Conservation (phyloP, 2,113 vertebrate species). For the Amblyopsis rosae region DNA sequence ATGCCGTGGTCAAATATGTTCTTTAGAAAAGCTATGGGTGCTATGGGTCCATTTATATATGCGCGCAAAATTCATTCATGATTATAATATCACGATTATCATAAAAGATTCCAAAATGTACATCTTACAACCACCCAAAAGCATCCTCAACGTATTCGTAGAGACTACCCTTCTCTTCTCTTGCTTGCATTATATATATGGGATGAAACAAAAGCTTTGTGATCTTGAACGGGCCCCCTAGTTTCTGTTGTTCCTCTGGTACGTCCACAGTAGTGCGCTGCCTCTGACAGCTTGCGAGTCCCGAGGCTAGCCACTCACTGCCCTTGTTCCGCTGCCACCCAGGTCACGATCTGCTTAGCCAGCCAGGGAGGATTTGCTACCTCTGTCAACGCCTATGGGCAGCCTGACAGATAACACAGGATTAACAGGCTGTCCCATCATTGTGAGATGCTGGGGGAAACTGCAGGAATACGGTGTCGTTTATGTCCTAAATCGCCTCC, state of each 20-base stretch:
- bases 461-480: slow-evolving; percentile 56
- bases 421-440: slow-evolving; percentile 75
- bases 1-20: too few relatives aligned
- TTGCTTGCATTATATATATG: not conserved
- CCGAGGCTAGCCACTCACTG: slow-evolving; percentile 24
- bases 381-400: slow-evolving; percentile 70
- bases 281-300: slow-evolving; percentile 1
- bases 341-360: slow-evolving; percentile 62
- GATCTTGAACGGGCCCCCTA: not conserved
- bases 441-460: slow-evolving; percentile 64
- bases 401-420: slow-evolving; percentile 66
- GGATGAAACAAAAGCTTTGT: slow-evolving; percentile 1
- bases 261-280: slow-evolving; percentile 11
- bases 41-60: too few relatives aligned
- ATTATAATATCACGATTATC: too few relatives aligned
- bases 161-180: too few relatives aligned
- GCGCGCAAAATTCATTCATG: too few relatives aligned
- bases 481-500: slow-evolving; percentile 70
- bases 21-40: too few relatives aligned
- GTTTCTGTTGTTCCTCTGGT: slow-evolving; percentile 9
- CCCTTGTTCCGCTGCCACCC: slow-evolving; percentile 52
- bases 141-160: too few relatives aligned
- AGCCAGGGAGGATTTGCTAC: slow-evolving; percentile 63
- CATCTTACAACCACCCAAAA: too few relatives aligned
- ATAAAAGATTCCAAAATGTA: too few relatives aligned